Conservation (phyloP, 2,888 invertebrate species). For the Habroteleia sp. region DNA sequence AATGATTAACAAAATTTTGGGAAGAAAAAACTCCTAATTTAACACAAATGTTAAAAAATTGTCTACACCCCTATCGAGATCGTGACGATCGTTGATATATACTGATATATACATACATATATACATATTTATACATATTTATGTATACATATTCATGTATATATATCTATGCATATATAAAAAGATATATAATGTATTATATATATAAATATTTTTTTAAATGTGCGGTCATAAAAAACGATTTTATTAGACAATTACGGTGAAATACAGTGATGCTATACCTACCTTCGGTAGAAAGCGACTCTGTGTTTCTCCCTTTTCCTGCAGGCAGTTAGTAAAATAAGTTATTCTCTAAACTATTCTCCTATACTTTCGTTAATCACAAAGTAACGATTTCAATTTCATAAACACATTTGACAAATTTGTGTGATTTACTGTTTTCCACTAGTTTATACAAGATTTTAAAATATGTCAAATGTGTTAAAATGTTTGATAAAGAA, state of each 20-base stretch:
- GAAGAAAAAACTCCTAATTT: conserved; percentile 29
- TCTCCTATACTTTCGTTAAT: conserved; percentile 74
- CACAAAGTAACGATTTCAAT: conserved; percentile 71
- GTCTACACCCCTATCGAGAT: conserved; percentile 21
- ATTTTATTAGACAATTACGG: conserved; percentile 20
- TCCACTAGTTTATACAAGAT: too few species aligned
- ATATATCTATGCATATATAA: too few species aligned
- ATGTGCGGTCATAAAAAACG: too few species aligned
- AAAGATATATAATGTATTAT: too few species aligned
- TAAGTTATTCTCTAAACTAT: conserved; percentile 78
- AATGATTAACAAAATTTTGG: not conserved
- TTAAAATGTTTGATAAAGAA: too few species aligned
- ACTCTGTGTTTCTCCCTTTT: conserved; percentile 87
- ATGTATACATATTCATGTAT: not conserved
- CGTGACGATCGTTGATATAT: conserved; percentile 21
- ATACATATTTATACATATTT: not conserved
- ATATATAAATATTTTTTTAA: too few species aligned
- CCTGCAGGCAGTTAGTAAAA: conserved; percentile 83
- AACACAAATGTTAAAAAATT: conserved; percentile 23
- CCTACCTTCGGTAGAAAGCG: conserved; percentile 88
- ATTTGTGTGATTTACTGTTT: too few species aligned
- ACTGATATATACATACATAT: not conserved
- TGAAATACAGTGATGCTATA: conserved; percentile 63
- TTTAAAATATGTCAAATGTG: not conserved
- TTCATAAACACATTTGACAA: conserved; percentile 58